phyloP scores from a whole-genome alignment of 2,888 invertebrate genomes.

The Tetropium fuscum region DNA sequence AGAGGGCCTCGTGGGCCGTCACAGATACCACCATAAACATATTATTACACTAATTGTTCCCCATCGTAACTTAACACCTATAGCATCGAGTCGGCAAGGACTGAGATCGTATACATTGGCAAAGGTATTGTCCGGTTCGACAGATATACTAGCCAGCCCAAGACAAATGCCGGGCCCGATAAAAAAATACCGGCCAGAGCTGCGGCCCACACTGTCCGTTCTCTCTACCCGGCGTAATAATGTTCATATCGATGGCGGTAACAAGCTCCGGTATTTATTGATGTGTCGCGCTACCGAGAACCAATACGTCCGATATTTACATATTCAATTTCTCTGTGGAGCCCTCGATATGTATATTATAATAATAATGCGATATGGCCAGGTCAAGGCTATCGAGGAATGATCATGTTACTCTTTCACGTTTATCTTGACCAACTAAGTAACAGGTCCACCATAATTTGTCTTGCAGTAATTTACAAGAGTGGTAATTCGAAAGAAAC shows the following conservation, averaged over 20 bases:
- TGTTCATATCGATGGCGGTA: slow-evolving; percentile 58
- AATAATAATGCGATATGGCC: slow-evolving; percentile 2
- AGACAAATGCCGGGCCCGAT: slow-evolving; percentile 60
- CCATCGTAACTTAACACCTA: slow-evolving; percentile 63
- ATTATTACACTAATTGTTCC: slow-evolving; percentile 63
- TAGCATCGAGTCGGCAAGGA: slow-evolving; percentile 57
- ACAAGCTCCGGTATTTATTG: slow-evolving; percentile 52
- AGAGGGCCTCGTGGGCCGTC: slow-evolving; percentile 38
- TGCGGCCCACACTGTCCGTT: slow-evolving; percentile 57
- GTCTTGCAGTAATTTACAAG: no score
- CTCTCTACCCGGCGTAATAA: slow-evolving; percentile 44
- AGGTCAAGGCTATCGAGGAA: slow-evolving; percentile 1
- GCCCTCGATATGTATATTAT: slow-evolving; percentile 11
- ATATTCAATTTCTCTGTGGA: slow-evolving; percentile 20
- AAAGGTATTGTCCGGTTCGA: slow-evolving; percentile 59
- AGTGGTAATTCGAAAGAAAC: no score
- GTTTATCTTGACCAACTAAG: no score
- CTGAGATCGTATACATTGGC: slow-evolving; percentile 55
- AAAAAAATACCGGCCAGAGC: slow-evolving; percentile 59
- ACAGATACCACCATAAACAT: slow-evolving; percentile 56
- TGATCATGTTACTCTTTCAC: no score
- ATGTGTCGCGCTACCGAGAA: slow-evolving; percentile 55
- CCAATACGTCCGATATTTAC: slow-evolving; percentile 53
- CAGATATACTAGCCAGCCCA: slow-evolving; percentile 59
- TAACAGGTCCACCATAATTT: no score